Evolutionary conservation across 2,797 vertebrate species (phyloP).

Genomic region (Macropus fuliginosus): DNA sequence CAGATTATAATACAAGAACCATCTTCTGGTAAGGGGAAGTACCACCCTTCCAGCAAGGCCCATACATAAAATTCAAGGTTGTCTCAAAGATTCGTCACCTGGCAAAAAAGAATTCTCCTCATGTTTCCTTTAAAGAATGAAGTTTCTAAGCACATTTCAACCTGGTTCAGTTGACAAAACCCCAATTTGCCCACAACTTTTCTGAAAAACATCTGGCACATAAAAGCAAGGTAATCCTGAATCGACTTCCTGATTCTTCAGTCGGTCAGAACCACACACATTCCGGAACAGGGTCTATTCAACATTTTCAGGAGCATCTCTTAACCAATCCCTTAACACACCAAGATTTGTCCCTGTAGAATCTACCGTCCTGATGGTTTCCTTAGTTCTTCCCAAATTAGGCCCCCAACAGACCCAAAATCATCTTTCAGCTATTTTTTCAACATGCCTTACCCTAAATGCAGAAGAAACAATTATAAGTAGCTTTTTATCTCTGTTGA

Average conservation of each 20-base stretch:
- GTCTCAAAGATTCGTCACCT: not conserved
- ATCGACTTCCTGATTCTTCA: not conserved
- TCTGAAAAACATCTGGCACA: constrained; percentile 14
- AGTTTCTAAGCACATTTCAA: not conserved
- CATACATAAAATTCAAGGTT: not conserved
- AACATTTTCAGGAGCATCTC: not conserved
- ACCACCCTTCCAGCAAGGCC: not conserved
- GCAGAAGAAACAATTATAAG: constrained; percentile 7
- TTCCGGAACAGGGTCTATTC: not conserved
- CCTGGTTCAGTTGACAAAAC: not conserved
- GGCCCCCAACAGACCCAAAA: not conserved
- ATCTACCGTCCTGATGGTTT: rapidly evolving
- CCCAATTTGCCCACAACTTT: not conserved
- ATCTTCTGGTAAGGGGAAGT: not conserved
- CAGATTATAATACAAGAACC: not conserved
- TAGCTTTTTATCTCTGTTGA: constrained; percentile 30
- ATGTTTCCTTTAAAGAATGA: not conserved
- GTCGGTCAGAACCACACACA: not conserved
- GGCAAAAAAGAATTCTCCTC: not conserved
- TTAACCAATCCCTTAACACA: constrained; percentile 13
- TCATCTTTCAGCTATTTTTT: not conserved
- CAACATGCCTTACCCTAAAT: not conserved
- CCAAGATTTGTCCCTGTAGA: constrained; percentile 46
- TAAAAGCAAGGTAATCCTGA: not conserved
- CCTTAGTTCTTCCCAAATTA: not conserved